A percentile compares a stretch with the other conserved stretches of the same genome.
Conservation (phyloP, 2,113 vertebrate genomes). For the Butorides virescens region DNA sequence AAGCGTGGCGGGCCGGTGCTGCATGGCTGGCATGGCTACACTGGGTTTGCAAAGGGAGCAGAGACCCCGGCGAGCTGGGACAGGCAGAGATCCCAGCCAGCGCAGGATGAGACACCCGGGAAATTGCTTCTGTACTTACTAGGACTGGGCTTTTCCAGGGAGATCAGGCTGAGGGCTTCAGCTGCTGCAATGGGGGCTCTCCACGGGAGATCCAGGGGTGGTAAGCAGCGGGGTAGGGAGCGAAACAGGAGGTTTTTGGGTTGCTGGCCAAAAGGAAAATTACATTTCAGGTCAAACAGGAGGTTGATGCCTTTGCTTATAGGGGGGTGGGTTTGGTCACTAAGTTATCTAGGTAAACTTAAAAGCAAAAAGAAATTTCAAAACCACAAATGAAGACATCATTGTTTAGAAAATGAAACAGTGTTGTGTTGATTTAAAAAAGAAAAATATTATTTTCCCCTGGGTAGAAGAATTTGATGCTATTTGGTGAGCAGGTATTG, state of each 20-base stretch:
- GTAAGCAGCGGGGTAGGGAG: not conserved
- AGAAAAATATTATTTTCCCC: not conserved
- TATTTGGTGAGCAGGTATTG: not conserved
- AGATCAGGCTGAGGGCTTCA: not conserved
- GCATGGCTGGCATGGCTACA: not conserved
- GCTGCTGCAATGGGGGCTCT: not conserved
- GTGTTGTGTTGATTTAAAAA: not conserved
- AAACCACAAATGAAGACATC: not conserved
- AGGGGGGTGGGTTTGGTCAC: not conserved
- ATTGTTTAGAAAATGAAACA: not conserved
- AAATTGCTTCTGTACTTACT: not conserved
- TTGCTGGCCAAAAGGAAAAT: not conserved
- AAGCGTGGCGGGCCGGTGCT: fast-evolving
- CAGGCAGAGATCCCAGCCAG: not conserved
- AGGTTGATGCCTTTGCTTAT: not conserved
- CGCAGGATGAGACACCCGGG: not conserved
- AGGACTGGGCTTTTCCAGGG: not conserved
- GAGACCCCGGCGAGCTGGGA: not conserved
- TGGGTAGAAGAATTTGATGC: not conserved
- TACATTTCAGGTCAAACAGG: not conserved
- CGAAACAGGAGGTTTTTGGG: not conserved
- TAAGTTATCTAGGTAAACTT: not conserved
- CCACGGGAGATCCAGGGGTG: not conserved
- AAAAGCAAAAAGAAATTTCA: not conserved
- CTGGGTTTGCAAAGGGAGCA: not conserved